These are phyloP conservation scores for Drosophila setifemur DNA, from an alignment of 1,140 invertebrate genomes.

Conservation along the genomic window DNA sequence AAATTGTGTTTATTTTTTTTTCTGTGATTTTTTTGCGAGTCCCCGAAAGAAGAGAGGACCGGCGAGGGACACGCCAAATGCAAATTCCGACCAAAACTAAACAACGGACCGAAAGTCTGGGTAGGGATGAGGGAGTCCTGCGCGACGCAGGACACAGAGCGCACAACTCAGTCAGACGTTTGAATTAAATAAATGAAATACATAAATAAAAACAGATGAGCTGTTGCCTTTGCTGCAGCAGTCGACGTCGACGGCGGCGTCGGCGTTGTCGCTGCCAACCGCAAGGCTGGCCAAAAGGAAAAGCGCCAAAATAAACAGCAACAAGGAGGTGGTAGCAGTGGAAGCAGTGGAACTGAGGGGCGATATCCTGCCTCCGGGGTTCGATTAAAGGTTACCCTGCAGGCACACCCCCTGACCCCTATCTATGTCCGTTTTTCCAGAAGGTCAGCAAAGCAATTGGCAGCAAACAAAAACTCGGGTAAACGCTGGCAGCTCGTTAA, in stretches of 20 bases:
- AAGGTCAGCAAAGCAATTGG: conserved; percentile 4
- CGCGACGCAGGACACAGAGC: conserved; percentile 5
- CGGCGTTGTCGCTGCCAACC: not conserved
- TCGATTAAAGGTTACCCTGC: conserved; percentile 38
- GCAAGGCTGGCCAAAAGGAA: conserved; percentile 30
- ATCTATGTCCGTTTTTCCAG: not conserved
- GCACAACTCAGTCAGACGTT: conserved; percentile 47
- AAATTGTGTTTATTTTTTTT: too few species aligned
- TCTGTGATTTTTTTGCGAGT: conserved; percentile 1
- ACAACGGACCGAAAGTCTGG: not conserved
- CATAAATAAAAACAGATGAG: conserved; percentile 71
- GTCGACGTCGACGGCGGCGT: too few species aligned
- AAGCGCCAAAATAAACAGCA: conserved; percentile 33
- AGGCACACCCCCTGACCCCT: not conserved
- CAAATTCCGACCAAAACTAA: conserved; percentile 39
- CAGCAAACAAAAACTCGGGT: not conserved
- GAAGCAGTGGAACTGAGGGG: not conserved
- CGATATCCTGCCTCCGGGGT: conserved; percentile 13
- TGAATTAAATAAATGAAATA: conserved; percentile 79
- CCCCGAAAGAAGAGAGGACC: not conserved
- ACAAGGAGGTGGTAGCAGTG: not conserved
- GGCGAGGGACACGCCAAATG: conserved; percentile 36
- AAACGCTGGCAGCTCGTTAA: not conserved
- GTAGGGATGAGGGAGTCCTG: conserved; percentile 24
- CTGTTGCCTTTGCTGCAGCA: conserved; percentile 19